A percentile compares a stretch with the other conserved stretches of the same genome.
These are phyloP conservation scores for Poeciliopsis infans DNA, from an alignment of 2,797 vertebrate genomes.

Conservation along the genomic window DNA sequence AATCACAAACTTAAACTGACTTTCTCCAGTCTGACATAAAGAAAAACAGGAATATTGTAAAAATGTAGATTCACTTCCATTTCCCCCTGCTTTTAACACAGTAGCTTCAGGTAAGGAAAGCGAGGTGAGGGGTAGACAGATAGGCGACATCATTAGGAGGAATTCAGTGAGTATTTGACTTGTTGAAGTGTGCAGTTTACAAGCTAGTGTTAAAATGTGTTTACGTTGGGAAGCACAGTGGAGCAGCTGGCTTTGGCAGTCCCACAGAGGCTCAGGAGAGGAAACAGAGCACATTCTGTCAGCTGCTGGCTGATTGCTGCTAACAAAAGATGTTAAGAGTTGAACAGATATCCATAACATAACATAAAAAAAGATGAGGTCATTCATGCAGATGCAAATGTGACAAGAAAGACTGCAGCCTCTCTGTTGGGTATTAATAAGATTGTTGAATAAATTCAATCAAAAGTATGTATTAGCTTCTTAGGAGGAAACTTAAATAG, in stretches of 20 bases:
- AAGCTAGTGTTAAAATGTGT: constrained; percentile 70
- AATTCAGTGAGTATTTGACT: constrained; percentile 51
- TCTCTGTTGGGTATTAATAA: constrained; percentile 24
- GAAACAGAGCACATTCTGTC: constrained; percentile 67
- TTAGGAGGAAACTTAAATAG: constrained; percentile 33
- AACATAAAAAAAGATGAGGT: constrained; percentile 36
- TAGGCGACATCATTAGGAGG: constrained; percentile 38
- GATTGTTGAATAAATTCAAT: constrained; percentile 18
- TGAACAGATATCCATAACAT: constrained; percentile 52
- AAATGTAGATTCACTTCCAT: constrained; percentile 16
- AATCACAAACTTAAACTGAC: constrained; percentile 31
- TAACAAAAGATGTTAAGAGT: constrained; percentile 55
- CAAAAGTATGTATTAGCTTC: constrained; percentile 18
- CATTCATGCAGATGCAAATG: constrained; percentile 29
- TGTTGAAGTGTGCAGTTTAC: constrained; percentile 72
- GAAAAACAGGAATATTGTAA: constrained; percentile 28
- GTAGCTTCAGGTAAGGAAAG: constrained; percentile 33
- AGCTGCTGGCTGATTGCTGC: constrained; percentile 66
- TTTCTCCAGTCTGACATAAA: constrained; percentile 28
- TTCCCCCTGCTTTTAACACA: constrained; percentile 26
- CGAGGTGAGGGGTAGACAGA: constrained; percentile 29
- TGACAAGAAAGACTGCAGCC: constrained; percentile 27
- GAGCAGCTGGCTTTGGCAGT: constrained; percentile 69
- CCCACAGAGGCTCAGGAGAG: constrained; percentile 64
- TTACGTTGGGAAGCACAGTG: constrained; percentile 63